Evolutionary conservation across 2,113 vertebrate species (phyloP).

Genomic region (Silurus glanis): DNA sequence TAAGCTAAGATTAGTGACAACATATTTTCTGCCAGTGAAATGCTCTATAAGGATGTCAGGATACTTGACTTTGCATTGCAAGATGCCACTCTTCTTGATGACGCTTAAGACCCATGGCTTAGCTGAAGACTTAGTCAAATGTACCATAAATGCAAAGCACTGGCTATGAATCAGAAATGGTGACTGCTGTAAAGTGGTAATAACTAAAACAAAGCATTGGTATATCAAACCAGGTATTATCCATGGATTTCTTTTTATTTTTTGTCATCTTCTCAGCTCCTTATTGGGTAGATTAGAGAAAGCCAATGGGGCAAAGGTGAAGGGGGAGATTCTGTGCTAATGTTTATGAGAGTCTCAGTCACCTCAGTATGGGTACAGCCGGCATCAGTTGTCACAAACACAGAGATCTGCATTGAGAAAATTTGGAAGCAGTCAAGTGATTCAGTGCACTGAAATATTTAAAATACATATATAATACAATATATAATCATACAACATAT

Average conservation of each 20-base stretch:
- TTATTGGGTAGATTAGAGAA: background rate
- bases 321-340: background rate
- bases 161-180: background rate
- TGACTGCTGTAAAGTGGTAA: background rate
- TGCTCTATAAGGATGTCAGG: background rate
- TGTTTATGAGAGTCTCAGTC: background rate
- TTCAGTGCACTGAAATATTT: background rate
- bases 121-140: background rate
- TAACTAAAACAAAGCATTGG: background rate
- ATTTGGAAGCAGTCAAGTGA: background rate
- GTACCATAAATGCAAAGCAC: background rate
- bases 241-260: background rate
- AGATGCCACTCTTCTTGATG: background rate
- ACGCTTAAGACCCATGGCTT: background rate
- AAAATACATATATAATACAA: too few relatives aligned
- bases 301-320: background rate
- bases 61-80: background rate
- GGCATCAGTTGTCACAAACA: background rate
- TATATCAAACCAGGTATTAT: background rate
- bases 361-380: background rate
- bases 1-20: background rate
- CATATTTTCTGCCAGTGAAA: background rate
- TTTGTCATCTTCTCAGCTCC: background rate
- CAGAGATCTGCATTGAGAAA: background rate
- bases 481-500: too few relatives aligned